Percentiles rank a stretch among this genome's conserved stretches.
Conservation (phyloP, 2,888 invertebrate species). For the Xestia xanthographa region DNA sequence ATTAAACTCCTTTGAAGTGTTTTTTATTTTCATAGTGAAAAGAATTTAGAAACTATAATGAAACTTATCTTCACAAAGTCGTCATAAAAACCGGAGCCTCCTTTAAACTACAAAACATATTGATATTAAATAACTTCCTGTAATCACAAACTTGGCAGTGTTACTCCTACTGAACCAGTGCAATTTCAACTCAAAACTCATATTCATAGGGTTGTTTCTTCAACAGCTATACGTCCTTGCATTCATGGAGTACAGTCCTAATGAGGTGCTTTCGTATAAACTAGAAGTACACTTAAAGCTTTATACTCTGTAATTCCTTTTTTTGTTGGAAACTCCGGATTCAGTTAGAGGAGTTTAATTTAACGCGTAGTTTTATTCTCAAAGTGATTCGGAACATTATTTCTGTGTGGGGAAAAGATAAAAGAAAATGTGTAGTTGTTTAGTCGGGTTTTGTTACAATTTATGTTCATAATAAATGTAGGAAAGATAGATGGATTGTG, state of each 20-base stretch:
- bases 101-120: conserved; percentile 41
- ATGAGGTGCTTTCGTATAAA: conserved; percentile 71
- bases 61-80: background rate
- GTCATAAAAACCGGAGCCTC: background rate
- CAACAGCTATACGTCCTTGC: conserved; percentile 27
- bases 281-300: conserved; percentile 62
- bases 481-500: too few species aligned
- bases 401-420: conserved; percentile 22
- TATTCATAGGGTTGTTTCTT: conserved; percentile 11
- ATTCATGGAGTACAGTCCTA: conserved; percentile 58
- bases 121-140: conserved; percentile 46
- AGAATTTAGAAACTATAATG: background rate
- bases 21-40: too few species aligned
- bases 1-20: too few species aligned
- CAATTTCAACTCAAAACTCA: conserved; percentile 35
- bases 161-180: background rate
- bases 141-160: conserved; percentile 45
- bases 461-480: background rate
- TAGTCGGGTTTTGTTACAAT: background rate
- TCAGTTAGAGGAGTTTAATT: conserved; percentile 64
- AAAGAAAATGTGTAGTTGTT: conserved; percentile 15
- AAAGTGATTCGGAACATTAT: conserved; percentile 55
- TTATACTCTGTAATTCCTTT: conserved; percentile 68
- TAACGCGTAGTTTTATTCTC: conserved; percentile 49
- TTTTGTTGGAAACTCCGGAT: conserved; percentile 64